A percentile compares a stretch with the other conserved stretches of the same genome.
Conservation (phyloP, 1,140 invertebrate species). For the Drosophila truncata region DNA sequence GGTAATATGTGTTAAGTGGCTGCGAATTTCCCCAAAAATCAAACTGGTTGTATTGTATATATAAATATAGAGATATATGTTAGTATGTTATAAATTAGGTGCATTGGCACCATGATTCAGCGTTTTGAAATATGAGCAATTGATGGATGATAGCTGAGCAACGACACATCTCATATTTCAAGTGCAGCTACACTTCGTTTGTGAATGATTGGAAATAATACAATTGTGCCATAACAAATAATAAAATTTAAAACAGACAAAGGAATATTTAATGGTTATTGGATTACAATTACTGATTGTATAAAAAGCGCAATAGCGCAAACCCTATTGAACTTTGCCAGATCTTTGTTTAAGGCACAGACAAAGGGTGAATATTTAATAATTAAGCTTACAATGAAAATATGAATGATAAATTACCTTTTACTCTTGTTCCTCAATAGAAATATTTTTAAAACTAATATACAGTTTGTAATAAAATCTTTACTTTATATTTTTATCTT, state of each 20-base stretch:
- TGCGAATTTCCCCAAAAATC: constrained; percentile 3
- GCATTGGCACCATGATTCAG: constrained; percentile 42
- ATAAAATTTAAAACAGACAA: constrained; percentile 7
- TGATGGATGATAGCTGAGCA: background rate
- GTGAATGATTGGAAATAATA: constrained; percentile 21
- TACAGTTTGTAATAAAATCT: background rate
- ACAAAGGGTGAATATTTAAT: background rate
- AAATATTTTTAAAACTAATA: background rate
- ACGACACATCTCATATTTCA: constrained; percentile 9
- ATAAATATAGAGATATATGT: background rate
- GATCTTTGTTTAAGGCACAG: background rate
- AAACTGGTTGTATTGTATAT: background rate
- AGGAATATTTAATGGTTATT: constrained; percentile 2
- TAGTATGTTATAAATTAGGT: constrained; percentile 3
- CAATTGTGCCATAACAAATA: background rate
- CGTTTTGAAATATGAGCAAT: constrained; percentile 11
- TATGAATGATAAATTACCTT: background rate
- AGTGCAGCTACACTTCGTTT: constrained; percentile 27
- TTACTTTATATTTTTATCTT: background rate
- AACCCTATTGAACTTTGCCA: constrained; percentile 4
- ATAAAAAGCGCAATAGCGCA: background rate
- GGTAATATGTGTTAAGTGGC: background rate
- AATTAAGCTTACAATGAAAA: background rate
- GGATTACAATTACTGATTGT: background rate
- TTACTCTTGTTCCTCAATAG: too few species aligned